These are phyloP conservation scores for Drosophila kambysellisi DNA, from an alignment of 2,888 invertebrate genomes.

Conservation along the genomic window DNA sequence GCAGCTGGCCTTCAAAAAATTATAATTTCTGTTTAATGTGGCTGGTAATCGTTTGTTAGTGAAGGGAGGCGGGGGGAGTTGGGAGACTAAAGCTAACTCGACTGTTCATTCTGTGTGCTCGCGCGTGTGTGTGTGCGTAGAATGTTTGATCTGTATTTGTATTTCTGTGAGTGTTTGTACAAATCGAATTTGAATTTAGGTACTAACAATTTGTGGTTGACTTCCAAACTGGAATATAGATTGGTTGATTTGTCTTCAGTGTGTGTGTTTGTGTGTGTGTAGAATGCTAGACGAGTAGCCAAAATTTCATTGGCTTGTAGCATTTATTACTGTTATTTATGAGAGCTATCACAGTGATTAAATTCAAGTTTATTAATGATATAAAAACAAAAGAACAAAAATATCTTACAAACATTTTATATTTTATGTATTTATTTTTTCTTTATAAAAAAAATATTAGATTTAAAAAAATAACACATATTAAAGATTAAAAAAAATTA, in stretches of 20 bases:
- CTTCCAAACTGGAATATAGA: slow-evolving; percentile 54
- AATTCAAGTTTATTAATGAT: slow-evolving; percentile 1
- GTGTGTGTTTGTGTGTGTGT: slow-evolving; percentile 12
- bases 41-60: slow-evolving; percentile 4
- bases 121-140: slow-evolving; percentile 9
- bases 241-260: slow-evolving; percentile 37
- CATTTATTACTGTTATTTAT: slow-evolving; percentile 44
- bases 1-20: slow-evolving; percentile 76
- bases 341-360: not conserved
- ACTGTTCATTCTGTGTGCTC: slow-evolving; percentile 41
- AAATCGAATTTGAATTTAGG: slow-evolving; percentile 66
- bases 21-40: slow-evolving; percentile 76
- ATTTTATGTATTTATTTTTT: not conserved
- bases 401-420: not conserved
- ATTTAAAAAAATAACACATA: not conserved
- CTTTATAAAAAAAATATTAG: not conserved
- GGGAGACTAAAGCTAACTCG: slow-evolving; percentile 42
- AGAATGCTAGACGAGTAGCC: slow-evolving; percentile 36
- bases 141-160: slow-evolving; percentile 10
- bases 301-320: not conserved
- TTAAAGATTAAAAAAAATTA: not conserved
- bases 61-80: not conserved
- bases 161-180: slow-evolving; percentile 27
- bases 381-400: not conserved
- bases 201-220: slow-evolving; percentile 71